Conservation (phyloP, 2,797 vertebrate species). For the Enteromius fasciolatus region DNA sequence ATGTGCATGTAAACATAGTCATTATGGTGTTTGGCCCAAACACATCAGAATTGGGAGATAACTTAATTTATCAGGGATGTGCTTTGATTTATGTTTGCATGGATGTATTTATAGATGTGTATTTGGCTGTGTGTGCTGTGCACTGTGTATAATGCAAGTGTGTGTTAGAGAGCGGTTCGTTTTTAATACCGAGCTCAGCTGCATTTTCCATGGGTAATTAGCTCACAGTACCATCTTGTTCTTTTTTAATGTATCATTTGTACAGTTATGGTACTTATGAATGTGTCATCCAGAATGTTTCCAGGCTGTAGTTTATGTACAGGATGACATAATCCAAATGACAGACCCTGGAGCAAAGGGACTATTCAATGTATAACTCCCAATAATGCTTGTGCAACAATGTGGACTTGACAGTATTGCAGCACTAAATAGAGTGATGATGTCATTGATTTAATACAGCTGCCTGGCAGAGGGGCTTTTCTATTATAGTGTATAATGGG, state of each 20-base stretch:
- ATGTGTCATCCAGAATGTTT: conserved; percentile 22
- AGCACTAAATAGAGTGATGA: conserved; percentile 29
- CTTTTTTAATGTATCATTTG: conserved; percentile 11
- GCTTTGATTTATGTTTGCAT: conserved; percentile 18
- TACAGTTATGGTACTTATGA: conserved; percentile 4
- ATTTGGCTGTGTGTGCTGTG: conserved; percentile 9
- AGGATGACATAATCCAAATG: conserved; percentile 47
- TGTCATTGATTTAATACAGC: conserved; percentile 44
- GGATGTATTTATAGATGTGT: neutral
- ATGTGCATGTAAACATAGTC: neutral
- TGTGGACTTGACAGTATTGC: conserved; percentile 42
- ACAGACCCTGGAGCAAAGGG: conserved; percentile 34
- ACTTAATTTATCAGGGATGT: conserved; percentile 22
- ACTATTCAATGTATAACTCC: conserved; percentile 39
- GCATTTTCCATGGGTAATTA: conserved; percentile 35
- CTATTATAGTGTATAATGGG: conserved; percentile 9
- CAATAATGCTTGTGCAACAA: conserved; percentile 32
- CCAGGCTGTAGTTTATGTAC: conserved; percentile 46
- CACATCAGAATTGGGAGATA: conserved; percentile 21
- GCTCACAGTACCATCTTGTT: conserved; percentile 24
- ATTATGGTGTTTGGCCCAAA: conserved; percentile 37
- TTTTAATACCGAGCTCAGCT: conserved; percentile 9
- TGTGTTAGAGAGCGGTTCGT: conserved; percentile 20
- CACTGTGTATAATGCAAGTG: neutral
- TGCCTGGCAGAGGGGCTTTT: conserved; percentile 14